Base-by-base conservation (phyloP, 2,888 invertebrate species). In the Morpho deidamia region DNA sequence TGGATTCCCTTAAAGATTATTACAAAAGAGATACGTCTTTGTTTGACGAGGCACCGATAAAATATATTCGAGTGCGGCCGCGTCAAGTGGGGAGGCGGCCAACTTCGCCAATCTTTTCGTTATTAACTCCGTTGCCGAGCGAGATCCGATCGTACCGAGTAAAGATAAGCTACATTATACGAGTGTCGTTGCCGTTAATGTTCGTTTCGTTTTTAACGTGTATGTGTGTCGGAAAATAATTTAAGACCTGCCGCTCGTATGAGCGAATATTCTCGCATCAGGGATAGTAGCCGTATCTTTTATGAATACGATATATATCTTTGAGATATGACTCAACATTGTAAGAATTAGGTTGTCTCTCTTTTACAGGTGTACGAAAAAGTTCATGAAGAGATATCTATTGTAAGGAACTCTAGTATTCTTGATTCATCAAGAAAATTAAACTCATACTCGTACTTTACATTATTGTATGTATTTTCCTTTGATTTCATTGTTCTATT, bases 41-140 rank as follows among this genome's bases (percentile, higher is more conserved):
- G 50, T 53, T 53, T 48, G 53, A 41, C 51, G 51, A 41, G 53
- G 43, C 51, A 51, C 51, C 46, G 56, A 62, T 58, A 56, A 58
- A 55, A 60, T 60, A 56, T 59, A 54, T 60, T 48, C 46, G 52
- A 52, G 46, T 55, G 55, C 35, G 45, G 48, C 58, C 50, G 55
- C 53, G 51, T 55, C 56, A 53, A 63, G 53, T 51, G 38, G 53
- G 51, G 14, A 41, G 55, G 51, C 61, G n/a, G n/a, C n/a, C n/a
- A 56, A 63, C 60, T 61, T 49, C 47, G 52, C 46, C 55, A 59
- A 56, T 60, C 58, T 61, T 57, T 55, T 56, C 55, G 49, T 63
- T 63, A 63, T 61, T 63, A 61, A 55, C 41, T 51, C 37, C 38
- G 33, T 32, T 33, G 53, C 38, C 46, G 33, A 14, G 9, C 23